Evolutionary conservation across 2,113 vertebrate species (phyloP).

Genomic region (Callaeas wilsoni): DNA sequence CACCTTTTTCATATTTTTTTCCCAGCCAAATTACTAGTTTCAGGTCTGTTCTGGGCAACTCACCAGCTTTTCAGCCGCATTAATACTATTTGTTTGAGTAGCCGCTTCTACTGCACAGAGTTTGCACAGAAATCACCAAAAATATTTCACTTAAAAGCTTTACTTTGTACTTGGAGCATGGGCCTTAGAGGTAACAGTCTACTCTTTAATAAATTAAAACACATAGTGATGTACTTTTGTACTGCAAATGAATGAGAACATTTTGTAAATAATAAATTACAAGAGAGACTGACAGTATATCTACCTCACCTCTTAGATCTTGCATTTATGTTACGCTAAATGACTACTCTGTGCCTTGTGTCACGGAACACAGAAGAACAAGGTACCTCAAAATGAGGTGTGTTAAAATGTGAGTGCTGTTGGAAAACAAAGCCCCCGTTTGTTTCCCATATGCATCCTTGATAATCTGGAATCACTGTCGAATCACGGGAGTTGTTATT

Average conservation of each 20-base stretch:
- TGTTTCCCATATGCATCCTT: neutral
- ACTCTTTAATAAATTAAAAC: conserved; percentile 30
- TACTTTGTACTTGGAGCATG: neutral
- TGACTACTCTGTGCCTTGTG: neutral
- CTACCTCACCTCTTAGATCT: neutral
- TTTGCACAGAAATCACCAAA: neutral
- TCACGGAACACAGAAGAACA: neutral
- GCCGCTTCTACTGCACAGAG: neutral
- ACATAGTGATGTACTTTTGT: neutral
- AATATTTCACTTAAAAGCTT: neutral
- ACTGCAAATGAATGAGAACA: conserved; percentile 12
- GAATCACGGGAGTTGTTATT: neutral
- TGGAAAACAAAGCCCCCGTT: neutral
- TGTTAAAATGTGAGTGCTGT: neutral
- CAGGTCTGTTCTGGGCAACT: neutral
- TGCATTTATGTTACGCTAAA: neutral
- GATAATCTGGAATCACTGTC: neutral
- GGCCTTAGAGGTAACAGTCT: neutral
- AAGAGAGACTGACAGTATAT: neutral
- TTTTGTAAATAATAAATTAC: conserved; percentile 52
- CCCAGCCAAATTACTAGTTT: neutral
- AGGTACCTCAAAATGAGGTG: neutral
- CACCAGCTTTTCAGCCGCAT: neutral
- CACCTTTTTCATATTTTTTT: neutral
- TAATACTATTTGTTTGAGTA: neutral